A percentile compares a stretch with the other conserved stretches of the same genome.
Evolutionary conservation across 2,888 invertebrate species (phyloP).

Genomic region (Cataglyphis rosenhaueri): DNA sequence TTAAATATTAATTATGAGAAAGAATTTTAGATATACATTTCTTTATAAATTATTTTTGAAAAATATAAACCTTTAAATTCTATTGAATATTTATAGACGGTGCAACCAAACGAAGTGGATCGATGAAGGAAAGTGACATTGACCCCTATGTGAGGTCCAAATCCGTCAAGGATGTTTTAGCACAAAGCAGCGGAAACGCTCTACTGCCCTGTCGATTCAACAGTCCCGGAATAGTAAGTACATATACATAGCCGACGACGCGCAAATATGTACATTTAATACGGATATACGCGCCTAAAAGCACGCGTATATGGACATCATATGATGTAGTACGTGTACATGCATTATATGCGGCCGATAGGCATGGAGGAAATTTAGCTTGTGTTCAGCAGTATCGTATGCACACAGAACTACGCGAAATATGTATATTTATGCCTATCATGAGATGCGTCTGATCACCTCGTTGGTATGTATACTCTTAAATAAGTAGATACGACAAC

Average conservation of each 20-base stretch:
- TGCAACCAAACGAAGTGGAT: neutral
- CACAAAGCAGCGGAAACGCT: slow-evolving; percentile 86
- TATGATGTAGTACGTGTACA: neutral
- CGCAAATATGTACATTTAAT: slow-evolving; percentile 51
- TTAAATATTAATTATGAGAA: neutral
- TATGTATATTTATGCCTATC: slow-evolving; percentile 16
- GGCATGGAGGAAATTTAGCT: slow-evolving; percentile 55
- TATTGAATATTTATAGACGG: slow-evolving; percentile 42
- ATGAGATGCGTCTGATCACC: neutral
- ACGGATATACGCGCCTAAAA: slow-evolving; percentile 39
- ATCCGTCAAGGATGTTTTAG: slow-evolving; percentile 84
- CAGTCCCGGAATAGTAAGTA: slow-evolving; percentile 86
- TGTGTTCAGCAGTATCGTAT: neutral
- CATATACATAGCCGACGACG: slow-evolving; percentile 28
- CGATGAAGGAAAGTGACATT: slow-evolving; percentile 51
- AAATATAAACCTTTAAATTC: neutral
- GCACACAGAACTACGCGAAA: neutral
- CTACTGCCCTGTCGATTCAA: slow-evolving; percentile 86
- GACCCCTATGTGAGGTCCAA: slow-evolving; percentile 60
- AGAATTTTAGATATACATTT: neutral
- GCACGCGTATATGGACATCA: slow-evolving; percentile 27
- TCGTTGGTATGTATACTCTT: neutral
- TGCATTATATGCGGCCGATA: slow-evolving; percentile 51
- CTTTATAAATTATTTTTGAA: neutral
- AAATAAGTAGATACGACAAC: neutral